Base-by-base conservation (phyloP, 2,113 vertebrate genomes). In the Atractosteus spatula region DNA sequence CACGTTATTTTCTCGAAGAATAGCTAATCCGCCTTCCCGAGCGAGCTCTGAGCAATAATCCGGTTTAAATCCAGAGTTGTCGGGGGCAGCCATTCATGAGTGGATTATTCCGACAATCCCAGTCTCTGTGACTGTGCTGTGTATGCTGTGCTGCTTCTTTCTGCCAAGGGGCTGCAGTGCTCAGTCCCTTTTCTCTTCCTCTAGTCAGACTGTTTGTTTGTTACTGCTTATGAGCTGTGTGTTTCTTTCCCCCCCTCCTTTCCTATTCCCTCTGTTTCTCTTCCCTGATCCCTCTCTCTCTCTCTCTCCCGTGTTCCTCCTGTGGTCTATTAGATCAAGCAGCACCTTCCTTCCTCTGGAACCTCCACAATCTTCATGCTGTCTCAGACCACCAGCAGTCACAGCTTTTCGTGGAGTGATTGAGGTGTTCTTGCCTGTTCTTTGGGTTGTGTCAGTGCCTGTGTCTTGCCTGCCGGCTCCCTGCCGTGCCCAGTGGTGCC, bases 391-490 rank as follows among this genome's bases (percentile, higher is more conserved):
- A 88, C 96, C 93, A 98, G 97, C 94, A 95, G 94, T 95, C 97
- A 98, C 94, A 97, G 95, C 94, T 98, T 98, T 94, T 96, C 97
- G 87, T 99, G 97, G 97, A 99, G 91, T 94, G 96, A 98, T 94
- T 98, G 96, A 99, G 96, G 97, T 99, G 96, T 91, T 93, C 91
- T 90, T 93, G 82, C 77, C 87, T 72, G 75, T 62, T 80, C 81
- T 74, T 68, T 77, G 79, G 82, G 79, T 86, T 86, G 81, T 51
- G 47, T 51, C 47, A 51, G 10, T 78, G 78, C 80, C 83, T 68
- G 67, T 80, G 63, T 83, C 66, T 74, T 72, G 43, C 79, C 72
- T 80, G 73, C 72, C 78, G 57, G 76, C 72, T 78, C 78, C 73
- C 72, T 81, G 79, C 78, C 79, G 43, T 84, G 82, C 81, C 75